Conservation (phyloP, 2,888 invertebrate species). For the Sycophila texana region DNA sequence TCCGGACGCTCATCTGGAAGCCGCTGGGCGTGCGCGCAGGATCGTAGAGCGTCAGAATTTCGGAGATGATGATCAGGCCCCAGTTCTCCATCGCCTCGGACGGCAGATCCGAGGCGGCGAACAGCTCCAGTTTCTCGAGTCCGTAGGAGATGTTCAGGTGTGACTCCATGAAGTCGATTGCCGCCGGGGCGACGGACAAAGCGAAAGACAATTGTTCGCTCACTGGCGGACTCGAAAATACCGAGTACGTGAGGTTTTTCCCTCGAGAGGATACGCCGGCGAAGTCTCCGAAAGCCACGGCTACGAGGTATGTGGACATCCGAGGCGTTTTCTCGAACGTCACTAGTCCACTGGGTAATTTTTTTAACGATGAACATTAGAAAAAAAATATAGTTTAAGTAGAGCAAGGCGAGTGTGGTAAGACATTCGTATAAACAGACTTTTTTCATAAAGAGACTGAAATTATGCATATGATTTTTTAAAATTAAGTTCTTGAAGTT, state of each 20-base stretch:
- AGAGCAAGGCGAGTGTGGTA: too few relatives aligned
- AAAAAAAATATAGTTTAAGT: too few relatives aligned
- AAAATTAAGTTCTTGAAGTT: too few relatives aligned
- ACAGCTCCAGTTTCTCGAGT: slow-evolving; percentile 88
- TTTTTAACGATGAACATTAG: too few relatives aligned
- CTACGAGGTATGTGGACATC: slow-evolving; percentile 96
- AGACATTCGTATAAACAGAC: too few relatives aligned
- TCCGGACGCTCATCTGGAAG: slow-evolving; percentile 80
- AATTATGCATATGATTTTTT: too few relatives aligned
- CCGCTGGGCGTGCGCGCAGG: slow-evolving; percentile 76
- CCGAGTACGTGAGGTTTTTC: slow-evolving; percentile 20
- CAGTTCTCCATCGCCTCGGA: slow-evolving; percentile 60
- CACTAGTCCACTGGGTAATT: too few relatives aligned
- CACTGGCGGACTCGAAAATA: slow-evolving; percentile 49
- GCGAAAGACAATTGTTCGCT: slow-evolving; percentile 47
- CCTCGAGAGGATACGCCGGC: slow-evolving; percentile 63
- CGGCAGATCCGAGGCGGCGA: slow-evolving; percentile 56
- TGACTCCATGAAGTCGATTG: slow-evolving; percentile 44
- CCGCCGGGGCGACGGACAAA: slow-evolving; percentile 37
- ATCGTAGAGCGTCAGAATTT: slow-evolving; percentile 65
- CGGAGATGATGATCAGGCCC: slow-evolving; percentile 76
- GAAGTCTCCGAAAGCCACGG: slow-evolving; percentile 88
- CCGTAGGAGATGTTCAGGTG: slow-evolving; percentile 77
- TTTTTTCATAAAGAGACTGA: too few relatives aligned
- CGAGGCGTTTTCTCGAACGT: slow-evolving; percentile 85